Conservation (phyloP, 2,113 vertebrate genomes). For the Aspiorhynchus laticeps region DNA sequence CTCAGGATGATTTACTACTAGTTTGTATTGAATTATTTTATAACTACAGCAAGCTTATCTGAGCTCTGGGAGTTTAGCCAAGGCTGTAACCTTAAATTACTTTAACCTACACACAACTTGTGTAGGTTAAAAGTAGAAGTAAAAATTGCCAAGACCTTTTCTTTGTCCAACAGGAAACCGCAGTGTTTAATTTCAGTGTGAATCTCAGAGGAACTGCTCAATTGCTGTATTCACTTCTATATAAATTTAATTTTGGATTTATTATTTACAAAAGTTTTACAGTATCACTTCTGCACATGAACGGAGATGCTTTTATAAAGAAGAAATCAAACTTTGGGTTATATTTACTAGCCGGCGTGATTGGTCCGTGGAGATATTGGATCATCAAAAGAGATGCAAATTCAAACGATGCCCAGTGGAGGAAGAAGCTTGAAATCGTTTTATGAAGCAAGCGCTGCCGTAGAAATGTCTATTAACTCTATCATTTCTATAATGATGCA, state of each 20-base stretch:
- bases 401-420: background rate
- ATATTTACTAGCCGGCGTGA: background rate
- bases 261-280: background rate
- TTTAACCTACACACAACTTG: background rate
- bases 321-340: background rate
- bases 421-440: slow-evolving; percentile 1
- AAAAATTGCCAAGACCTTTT: background rate
- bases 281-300: background rate
- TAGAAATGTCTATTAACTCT: slow-evolving; percentile 30
- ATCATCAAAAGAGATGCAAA: slow-evolving; percentile 45
- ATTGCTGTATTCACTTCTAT: background rate
- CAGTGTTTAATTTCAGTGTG: background rate
- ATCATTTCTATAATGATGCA: slow-evolving; percentile 33
- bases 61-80: background rate
- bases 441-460: slow-evolving; percentile 19
- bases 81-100: background rate
- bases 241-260: too few relatives aligned
- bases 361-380: slow-evolving; percentile 1
- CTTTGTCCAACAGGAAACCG: background rate
- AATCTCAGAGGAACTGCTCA: background rate
- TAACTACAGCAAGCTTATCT: background rate
- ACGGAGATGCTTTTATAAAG: background rate
- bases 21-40: background rate
- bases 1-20: background rate
- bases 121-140: background rate